phyloP scores from a whole-genome alignment of 2,888 invertebrate species.

The Adelognathus sp. region DNA sequence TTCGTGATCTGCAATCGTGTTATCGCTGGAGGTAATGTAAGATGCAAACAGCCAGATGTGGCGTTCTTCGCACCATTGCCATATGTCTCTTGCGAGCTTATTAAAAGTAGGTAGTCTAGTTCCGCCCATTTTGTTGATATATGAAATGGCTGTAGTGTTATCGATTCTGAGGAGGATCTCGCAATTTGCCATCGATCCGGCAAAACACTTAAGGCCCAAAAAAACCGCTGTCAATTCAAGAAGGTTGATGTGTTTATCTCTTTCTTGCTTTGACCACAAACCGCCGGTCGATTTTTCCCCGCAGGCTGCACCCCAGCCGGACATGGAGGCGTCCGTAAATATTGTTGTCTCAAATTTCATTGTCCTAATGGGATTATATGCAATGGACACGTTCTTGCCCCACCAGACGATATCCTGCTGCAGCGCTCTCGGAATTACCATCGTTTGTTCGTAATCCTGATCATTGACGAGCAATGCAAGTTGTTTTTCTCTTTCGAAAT shows the following conservation, averaged over 20 bases:
- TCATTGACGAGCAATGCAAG: not conserved
- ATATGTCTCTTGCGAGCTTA: constrained; percentile 30
- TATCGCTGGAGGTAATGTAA: not conserved
- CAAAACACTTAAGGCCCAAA: constrained; percentile 41
- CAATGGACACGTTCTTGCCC: not conserved
- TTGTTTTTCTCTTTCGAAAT: constrained; percentile 27
- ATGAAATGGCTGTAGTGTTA: constrained; percentile 50
- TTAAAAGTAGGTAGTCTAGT: constrained; percentile 14
- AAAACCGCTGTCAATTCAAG: constrained; percentile 30
- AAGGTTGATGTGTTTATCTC: constrained; percentile 34
- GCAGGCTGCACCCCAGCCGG: constrained; percentile 63
- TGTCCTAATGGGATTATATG: constrained; percentile 16
- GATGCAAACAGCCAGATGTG: not conserved
- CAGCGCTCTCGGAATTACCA: not conserved
- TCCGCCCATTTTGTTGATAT: constrained; percentile 54
- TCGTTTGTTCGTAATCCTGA: constrained; percentile 4
- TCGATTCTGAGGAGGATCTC: constrained; percentile 44
- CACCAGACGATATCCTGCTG: constrained; percentile 23
- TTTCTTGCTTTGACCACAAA: constrained; percentile 1
- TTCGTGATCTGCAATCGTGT: not conserved
- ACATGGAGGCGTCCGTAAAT: constrained; percentile 53
- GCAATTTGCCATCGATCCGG: constrained; percentile 19
- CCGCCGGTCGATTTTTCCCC: not conserved
- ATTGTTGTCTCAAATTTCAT: constrained; percentile 34
- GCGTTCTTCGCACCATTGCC: constrained; percentile 41